Base-by-base conservation (phyloP, 2,888 invertebrate species). In the Drosophila mayaguana region DNA sequence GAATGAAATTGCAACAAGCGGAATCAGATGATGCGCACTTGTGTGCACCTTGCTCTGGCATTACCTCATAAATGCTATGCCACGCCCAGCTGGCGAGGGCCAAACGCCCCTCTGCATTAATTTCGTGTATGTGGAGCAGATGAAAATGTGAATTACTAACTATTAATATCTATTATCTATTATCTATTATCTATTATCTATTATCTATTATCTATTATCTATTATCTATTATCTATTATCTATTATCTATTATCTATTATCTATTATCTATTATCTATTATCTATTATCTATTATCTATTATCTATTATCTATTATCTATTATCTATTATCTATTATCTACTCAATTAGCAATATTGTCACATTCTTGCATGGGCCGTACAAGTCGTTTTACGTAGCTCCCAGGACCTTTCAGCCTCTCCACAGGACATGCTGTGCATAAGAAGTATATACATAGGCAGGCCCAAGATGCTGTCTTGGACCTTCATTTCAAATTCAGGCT, bases 1-100 rank as follows among this genome's bases (percentile, higher is more conserved):
- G 87, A 79, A 79, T 79, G 61, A 55, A 79, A 88, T 74, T 86
- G 81, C 75, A 88, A 56, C 79, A 63, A 79, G 53, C 62, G 42
- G 56, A 74, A 66, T 46, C 65, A 59, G 36, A 57, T 66, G 66
- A 70, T 69, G 69, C 36, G 42, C 62, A 59, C 54, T 57, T 75
- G 50, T 34, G 53, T 61, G 57, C 54, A 36, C 34, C 28, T 65
- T 11, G 46, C 34, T 3, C 59, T 38, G 3, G 16, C 61, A 50
- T 50, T 32, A n/a, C 16, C 64, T 22, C 34, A 20, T 22, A 25
- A 63, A 40, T 14, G 9, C 32, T 32, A n/a, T 53, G 72, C 36
- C 56, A 61, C 51, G 53, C 9, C 18, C 67, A 46, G 12, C 2
- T 32, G 40, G 2, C 18, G 14, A 4, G 45, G n/a, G n/a, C n/a